Percentiles rank a stretch among this genome's conserved stretches.
Evolutionary conservation across 2,113 vertebrate species (phyloP).

Genomic region (Grantiella picta): DNA sequence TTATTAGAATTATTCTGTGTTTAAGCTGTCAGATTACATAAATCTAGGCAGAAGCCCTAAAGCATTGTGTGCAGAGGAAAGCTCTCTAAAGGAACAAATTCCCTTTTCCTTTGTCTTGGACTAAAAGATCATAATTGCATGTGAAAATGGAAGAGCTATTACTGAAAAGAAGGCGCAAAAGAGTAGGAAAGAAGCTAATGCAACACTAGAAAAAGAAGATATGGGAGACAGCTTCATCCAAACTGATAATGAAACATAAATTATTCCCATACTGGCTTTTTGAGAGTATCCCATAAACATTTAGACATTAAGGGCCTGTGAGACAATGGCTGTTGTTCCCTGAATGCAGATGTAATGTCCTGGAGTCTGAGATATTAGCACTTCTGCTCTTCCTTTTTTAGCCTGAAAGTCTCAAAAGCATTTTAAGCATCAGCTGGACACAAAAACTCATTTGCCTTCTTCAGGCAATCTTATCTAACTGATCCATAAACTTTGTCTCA

Average conservation of each 20-base stretch:
- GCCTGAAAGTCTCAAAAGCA: background rate
- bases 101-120: background rate
- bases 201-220: background rate
- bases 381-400: background rate
- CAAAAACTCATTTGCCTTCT: background rate
- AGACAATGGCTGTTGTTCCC: background rate
- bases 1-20: background rate
- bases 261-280: background rate
- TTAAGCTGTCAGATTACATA: conserved; percentile 14
- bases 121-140: background rate
- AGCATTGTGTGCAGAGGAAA: background rate
- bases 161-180: background rate
- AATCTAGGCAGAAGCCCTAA: conserved; percentile 16
- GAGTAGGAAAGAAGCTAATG: background rate
- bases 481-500: background rate
- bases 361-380: background rate
- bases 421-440: background rate
- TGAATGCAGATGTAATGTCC: background rate
- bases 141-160: background rate
- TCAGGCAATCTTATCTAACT: background rate
- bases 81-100: background rate
- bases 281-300: background rate
- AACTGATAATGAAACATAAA: background rate
- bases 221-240: background rate
- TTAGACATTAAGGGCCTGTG: background rate